Evolutionary conservation across 2,113 vertebrate species (phyloP), one percentile per base, ranked within the genome.

Genomic region (Hoplias malabaricus): DNA sequence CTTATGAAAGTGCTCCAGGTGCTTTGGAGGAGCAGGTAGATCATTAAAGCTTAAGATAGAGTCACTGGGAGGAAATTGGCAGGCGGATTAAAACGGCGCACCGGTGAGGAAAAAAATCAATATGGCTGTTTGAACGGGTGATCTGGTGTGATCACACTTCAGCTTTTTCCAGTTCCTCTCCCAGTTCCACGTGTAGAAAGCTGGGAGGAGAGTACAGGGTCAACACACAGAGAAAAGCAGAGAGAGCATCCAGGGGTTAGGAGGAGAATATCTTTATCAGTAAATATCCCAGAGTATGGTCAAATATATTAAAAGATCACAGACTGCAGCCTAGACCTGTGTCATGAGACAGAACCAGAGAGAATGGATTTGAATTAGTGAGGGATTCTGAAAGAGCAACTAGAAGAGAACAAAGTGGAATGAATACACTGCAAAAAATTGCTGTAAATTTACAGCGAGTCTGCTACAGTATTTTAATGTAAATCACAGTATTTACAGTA

Each of bases 1-100:
- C 82, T 76, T 61, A 80, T 83, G 71, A 77, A 77, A 80, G 54
- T 19, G 34, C 78, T 73, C 25, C 21, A 43, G 54, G 78, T 43
- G 40, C 82, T 80, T 71, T 65, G 40, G 63, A 80, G 59, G 59
- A 63, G 78, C 46, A 63, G 69, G 33, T 33, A 68, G 82, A 80
- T 80, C 78, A 83, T 83, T 83, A 83, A 80, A 77, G 74, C 59
- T 31, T 71, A 72, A 70, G 81, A 79, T 82, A 19, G 61, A 75
- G 78, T 50, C 66, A 62, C 56, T 62, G 69, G 65, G 75, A 83
- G 73, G 82, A 80, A 83, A 83, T 83, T 80, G 81, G 78, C 78
- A 83, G 69, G 19, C 73, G 29, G 73, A 75, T 80, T 77, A 83
- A 78, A 78, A 78, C 70, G 62, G 73, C 36, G 43, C 56, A 27